Evolutionary conservation across 2,888 invertebrate species (phyloP).

Genomic region (Eledone cirrhosa): DNA sequence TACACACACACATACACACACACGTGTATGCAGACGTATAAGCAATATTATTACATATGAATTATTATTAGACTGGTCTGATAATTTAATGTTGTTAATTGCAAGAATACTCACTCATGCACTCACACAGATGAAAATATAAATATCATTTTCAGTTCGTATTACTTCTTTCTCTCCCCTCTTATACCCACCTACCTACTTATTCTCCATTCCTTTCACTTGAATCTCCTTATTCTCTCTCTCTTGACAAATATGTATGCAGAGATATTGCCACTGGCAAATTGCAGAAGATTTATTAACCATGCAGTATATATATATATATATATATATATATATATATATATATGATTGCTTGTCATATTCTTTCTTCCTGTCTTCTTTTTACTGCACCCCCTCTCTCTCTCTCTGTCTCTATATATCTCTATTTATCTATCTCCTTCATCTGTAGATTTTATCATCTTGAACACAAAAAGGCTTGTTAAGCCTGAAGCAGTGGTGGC

Average conservation of each 20-base stretch:
- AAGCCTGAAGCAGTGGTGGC: slow-evolving; percentile 3
- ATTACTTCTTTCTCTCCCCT: background rate
- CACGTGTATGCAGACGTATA: no score
- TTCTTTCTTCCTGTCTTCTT: no score
- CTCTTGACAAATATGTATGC: background rate
- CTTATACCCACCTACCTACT: no score
- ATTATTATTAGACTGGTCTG: no score
- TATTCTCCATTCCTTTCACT: background rate
- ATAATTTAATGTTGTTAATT: no score
- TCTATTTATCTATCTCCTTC: background rate
- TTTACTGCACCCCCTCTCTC: no score
- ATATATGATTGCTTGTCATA: no score
- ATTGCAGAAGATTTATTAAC: background rate
- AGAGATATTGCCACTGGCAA: slow-evolving; percentile 9
- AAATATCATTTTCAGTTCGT: background rate
- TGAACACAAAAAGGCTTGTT: slow-evolving; percentile 25
- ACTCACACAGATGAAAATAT: no score
- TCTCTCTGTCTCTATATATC: background rate
- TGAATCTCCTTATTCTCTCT: background rate
- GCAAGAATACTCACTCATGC: no score
- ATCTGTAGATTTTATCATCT: slow-evolving; percentile 7
- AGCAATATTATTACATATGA: no score
- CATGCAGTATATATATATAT: background rate
- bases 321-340: no score
- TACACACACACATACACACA: no score